Base-by-base conservation (phyloP, 2,888 invertebrate genomes). In the Caenorhabditis wallacei region DNA sequence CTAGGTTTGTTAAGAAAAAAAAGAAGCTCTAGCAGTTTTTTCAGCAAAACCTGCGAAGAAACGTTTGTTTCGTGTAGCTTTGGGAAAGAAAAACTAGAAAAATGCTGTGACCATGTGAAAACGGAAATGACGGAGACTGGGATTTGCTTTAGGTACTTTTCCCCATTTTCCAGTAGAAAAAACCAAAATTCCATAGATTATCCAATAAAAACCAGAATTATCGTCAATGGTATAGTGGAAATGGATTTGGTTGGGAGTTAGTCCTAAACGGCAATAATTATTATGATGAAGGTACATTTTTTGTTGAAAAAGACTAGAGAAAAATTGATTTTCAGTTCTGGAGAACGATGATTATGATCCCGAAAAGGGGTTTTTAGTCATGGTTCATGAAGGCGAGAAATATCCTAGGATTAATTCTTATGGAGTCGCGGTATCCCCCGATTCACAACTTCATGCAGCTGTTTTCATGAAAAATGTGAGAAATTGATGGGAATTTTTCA, bases 211-310 rank as follows among this genome's bases (percentile, higher is more conserved):
- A 69, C n/a, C 53, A 37, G 0, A 64, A 78, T 16, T 54, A 79
- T 35, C 63, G 80, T 30, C 88, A 89, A 37, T 85, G 75, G 80
- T 88, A 81, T 35, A 70, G 86, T 40, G 89, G 89, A 16, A 80
- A 82, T 51, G 79, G 75, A 8, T 84, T 81, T 57, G 89, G 89
- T 2, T 88, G 82, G 82, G 84, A 88, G 61, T 63, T 89, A 54
- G 76, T 83, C 1, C 10, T 88, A 11, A 82, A 87, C 63, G 85
- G 79, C 0, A 74, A 82, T 40, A 74, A 79, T 18, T 43, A 51
- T 7, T 18, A 40, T 2, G 18, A 43, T 11, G 26, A 46, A 24
- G 22, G 78, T 64, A 43, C 8, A 4, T 40, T 2, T 8, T 16
- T 40, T 10, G 4, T 40, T 40, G 30, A 30, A 30, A 30, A 30